Percentiles rank a stretch among this genome's conserved stretches.
Evolutionary conservation across 2,888 invertebrate genomes (phyloP).

Genomic region (Imbricaverruca yamaguchii): DNA sequence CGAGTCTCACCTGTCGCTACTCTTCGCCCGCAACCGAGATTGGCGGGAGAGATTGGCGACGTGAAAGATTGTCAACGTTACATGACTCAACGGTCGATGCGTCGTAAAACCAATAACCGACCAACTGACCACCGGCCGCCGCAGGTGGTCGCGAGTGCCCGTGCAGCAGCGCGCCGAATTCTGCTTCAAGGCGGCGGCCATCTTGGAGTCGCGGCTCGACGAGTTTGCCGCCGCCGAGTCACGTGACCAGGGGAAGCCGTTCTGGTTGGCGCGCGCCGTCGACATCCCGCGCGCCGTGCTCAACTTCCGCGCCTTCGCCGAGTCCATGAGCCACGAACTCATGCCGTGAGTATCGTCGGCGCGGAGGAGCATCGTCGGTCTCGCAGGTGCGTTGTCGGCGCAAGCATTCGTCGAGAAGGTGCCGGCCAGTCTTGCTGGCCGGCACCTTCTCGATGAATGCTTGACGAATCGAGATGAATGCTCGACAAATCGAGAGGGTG

Average conservation of each 20-base stretch:
- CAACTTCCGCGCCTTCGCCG: conserved; percentile 50
- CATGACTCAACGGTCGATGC: not conserved
- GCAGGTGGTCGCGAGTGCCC: conserved; percentile 46
- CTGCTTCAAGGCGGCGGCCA: conserved; percentile 45
- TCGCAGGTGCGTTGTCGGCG: conserved; percentile 27
- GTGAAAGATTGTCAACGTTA: not conserved
- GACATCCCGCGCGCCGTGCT: conserved; percentile 49
- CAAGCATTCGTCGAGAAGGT: too few relatives aligned
- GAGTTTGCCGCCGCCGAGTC: conserved; percentile 48
- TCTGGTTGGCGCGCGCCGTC: conserved; percentile 43
- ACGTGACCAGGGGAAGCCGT: conserved; percentile 50
- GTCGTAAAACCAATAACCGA: not conserved
- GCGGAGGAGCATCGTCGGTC: conserved; percentile 20
- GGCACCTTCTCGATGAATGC: too few relatives aligned
- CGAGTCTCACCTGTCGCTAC: too few relatives aligned
- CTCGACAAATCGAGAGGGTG: too few relatives aligned
- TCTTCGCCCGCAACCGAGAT: not conserved
- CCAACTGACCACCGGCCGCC: not conserved
- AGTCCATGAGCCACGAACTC: conserved; percentile 41
- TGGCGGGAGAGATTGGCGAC: not conserved
- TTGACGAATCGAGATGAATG: too few relatives aligned
- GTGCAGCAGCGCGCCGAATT: conserved; percentile 42
- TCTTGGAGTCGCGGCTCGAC: conserved; percentile 45
- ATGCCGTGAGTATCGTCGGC: conserved; percentile 32
- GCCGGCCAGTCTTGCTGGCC: too few relatives aligned